These are phyloP conservation scores for Lycorma delicatula DNA, from an alignment of 1,140 invertebrate species.

Conservation along the genomic window DNA sequence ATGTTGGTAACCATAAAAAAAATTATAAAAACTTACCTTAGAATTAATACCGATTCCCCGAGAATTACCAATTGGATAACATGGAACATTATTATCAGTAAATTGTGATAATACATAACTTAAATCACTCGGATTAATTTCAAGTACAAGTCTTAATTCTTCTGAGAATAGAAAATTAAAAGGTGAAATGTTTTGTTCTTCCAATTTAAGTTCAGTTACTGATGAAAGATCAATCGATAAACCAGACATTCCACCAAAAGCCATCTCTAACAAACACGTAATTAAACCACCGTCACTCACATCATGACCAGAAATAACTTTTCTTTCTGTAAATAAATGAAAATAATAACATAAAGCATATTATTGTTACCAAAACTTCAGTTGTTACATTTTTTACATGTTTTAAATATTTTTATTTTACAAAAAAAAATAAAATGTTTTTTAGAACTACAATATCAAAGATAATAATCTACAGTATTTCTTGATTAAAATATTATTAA, in stretches of 20 bases:
- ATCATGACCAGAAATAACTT: conserved; percentile 86
- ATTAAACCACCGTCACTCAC: conserved; percentile 93
- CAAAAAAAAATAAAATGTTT: conserved; percentile 14
- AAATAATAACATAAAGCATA: not conserved
- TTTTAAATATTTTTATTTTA: conserved; percentile 6
- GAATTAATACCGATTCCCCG: conserved; percentile 56
- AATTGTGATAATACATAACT: conserved; percentile 53
- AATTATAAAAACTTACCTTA: conserved; percentile 41
- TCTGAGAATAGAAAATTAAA: conserved; percentile 77
- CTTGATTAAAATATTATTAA: too few relatives aligned
- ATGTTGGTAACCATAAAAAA: too few relatives aligned
- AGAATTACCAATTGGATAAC: conserved; percentile 62
- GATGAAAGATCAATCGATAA: conserved; percentile 54
- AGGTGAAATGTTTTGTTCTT: conserved; percentile 28
- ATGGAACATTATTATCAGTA: conserved; percentile 48
- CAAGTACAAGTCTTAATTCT: conserved; percentile 87
- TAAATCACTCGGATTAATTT: conserved; percentile 52
- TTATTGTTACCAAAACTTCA: not conserved
- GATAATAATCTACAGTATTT: too few relatives aligned
- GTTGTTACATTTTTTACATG: not conserved
- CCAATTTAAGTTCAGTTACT: too few relatives aligned
- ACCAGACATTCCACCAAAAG: conserved; percentile 82
- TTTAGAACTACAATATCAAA: not conserved
- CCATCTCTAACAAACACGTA: conserved; percentile 88
- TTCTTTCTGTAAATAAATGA: conserved; percentile 44